Evolutionary conservation across 2,888 invertebrate genomes (phyloP), one percentile per base, ranked within the genome.

Genomic region (Dynastes grantii): DNA sequence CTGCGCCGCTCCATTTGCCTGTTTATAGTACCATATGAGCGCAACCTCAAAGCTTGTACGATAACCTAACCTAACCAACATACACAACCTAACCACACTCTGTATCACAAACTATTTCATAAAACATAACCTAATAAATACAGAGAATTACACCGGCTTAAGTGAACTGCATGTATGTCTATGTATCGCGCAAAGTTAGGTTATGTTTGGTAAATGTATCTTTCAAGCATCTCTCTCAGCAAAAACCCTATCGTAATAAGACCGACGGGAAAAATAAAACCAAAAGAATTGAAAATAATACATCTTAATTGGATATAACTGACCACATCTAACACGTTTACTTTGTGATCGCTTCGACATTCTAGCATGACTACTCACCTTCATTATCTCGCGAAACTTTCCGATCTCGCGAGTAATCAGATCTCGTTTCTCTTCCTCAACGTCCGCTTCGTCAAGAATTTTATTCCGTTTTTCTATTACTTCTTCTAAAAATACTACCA

Each of bases 361-460:
- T 40, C 32, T 75, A 51, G 78, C 45, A 77, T 53, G 55, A 64
- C 63, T 81, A 87, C 90, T 92, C 93, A 97, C 97, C 96, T 97
- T 97, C 95, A 97, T 98, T 84, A 97, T 96, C 91, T 98, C 98
- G 81, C 98, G 93, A 90, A 99, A 99, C 90, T 97, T 97, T 85
- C 97, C 97, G 89, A 99, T 99, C 92, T 99, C 99, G 85, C 98
- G 93, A 86, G 97, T 97, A 84, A 99, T 99, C 84, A 98, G 92
- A 89, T 97, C 97, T 70, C 97, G 94, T 89, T 98, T 98, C 87
- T 98, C 98, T 89, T 98, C 98, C 87, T 98, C 98, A 80, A 98
- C 94, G 88, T 97, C 97, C 45, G 95, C 95, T 85, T 96, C 96
- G 84, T 95, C 95, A 49, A 96, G 90, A 79, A 92, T 92, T 85